Conservation (phyloP, 2,797 vertebrate species). For the Muscicapa comitata region DNA sequence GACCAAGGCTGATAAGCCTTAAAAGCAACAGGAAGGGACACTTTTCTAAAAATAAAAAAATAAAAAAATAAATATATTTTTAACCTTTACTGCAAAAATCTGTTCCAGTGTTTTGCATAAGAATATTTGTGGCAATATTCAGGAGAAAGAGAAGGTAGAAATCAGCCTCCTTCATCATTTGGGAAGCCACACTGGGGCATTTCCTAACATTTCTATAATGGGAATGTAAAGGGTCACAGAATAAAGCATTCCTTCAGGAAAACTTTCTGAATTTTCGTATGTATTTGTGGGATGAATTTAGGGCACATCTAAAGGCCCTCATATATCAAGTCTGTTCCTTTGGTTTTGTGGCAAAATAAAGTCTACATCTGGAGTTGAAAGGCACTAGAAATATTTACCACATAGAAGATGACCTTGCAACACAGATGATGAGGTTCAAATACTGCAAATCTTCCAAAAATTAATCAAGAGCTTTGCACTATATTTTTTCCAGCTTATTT, state of each 20-base stretch:
- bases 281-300: background rate
- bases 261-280: background rate
- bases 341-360: background rate
- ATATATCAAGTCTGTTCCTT: background rate
- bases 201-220: background rate
- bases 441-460: background rate
- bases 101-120: background rate
- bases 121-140: background rate
- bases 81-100: background rate
- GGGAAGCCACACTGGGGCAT: background rate
- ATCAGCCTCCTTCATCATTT: background rate
- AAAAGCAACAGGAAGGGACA: background rate
- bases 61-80: background rate
- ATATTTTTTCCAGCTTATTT: background rate
- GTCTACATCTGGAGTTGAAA: background rate
- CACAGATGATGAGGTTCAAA: background rate
- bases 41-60: background rate
- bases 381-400: background rate
- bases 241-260: background rate
- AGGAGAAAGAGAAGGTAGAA: background rate
- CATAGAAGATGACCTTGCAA: background rate
- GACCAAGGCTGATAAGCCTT: background rate
- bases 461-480: background rate
- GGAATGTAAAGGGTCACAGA: background rate
- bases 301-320: background rate